Evolutionary conservation across 2,113 vertebrate genomes (phyloP), one percentile per base, ranked within the genome.

Genomic region (Calidris pugnax): DNA sequence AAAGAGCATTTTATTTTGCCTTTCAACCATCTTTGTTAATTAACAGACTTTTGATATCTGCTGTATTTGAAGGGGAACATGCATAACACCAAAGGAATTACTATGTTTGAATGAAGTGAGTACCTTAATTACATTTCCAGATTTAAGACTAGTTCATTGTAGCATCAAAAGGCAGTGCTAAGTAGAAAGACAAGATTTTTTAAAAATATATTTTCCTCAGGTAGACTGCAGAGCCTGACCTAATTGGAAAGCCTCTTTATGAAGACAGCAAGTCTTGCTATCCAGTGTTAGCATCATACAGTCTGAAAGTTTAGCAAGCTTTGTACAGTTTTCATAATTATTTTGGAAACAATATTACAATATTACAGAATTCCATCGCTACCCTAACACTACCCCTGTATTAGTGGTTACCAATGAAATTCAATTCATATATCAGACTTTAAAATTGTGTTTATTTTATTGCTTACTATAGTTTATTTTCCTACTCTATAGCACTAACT

Each of bases 41-140:
- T 75, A 95, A 72, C 83, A 95, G 72, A 88, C 90, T 89, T 89
- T 22, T 75, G 71, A 56, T 89, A 97, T 66, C 77, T 87, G 84
- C 87, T 85, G 81, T 79, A 92, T 84, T 87, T 72, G 35, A 92
- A 92, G 71, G 27, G 68, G 43, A 96, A 94, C 3, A 68, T 21
- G 73, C 76, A 80, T 82, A 93, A 67, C 85, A 94, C 75, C 77
- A 81, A 89, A 96, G 64, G 75, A 90, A 85, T 93, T 93, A 35
- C 18, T 90, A 69, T 56, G 20, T 72, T 83, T 66, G 59, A 88
- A 84, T 84, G 48, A 68, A 89, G 80, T 1, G 27, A 97, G 84
- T 93, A 96, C 95, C 91, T 91, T 91, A 92, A 78, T 78, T 85
- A 89, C 63, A 89, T 41, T 66, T 92, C 74, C 91, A 95, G 77